Conservation (phyloP, 2,113 vertebrate genomes). For the Formicarius rufipectus region DNA sequence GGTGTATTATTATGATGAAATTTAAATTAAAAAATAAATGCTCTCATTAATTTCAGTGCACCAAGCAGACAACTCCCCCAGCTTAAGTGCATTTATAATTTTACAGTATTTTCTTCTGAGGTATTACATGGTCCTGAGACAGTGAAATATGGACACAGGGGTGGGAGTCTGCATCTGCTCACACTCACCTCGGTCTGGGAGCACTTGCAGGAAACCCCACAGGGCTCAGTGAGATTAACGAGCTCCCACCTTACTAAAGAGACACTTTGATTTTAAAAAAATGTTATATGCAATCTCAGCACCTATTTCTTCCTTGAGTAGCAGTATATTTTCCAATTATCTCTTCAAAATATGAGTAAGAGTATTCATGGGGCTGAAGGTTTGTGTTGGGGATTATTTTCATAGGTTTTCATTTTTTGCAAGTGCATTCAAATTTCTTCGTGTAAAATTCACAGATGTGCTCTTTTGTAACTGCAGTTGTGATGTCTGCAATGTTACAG, state of each 20-base stretch:
- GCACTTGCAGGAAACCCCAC: background rate
- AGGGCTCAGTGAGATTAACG: accelerated
- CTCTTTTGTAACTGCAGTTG: background rate
- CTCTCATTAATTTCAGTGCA: accelerated
- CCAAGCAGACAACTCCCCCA: background rate
- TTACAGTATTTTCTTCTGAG: background rate
- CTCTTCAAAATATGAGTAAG: background rate
- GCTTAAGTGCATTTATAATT: background rate
- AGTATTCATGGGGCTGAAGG: background rate
- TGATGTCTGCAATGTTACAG: background rate
- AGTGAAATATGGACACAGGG: background rate
- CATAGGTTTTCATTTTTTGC: background rate
- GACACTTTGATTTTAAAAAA: background rate
- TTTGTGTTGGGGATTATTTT: background rate
- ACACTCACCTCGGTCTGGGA: background rate
- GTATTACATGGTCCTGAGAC: background rate
- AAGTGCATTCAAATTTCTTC: background rate
- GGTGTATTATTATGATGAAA: background rate
- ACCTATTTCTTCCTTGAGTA: conserved; percentile 14
- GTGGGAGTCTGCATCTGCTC: conserved; percentile 16
- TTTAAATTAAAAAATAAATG: background rate
- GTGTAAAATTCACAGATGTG: background rate
- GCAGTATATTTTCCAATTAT: background rate
- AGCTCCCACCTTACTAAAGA: background rate
- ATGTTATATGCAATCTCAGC: background rate